These are phyloP conservation scores for Sipunculus nudus DNA, from an alignment of 2,888 invertebrate genomes.

Conservation along the genomic window DNA sequence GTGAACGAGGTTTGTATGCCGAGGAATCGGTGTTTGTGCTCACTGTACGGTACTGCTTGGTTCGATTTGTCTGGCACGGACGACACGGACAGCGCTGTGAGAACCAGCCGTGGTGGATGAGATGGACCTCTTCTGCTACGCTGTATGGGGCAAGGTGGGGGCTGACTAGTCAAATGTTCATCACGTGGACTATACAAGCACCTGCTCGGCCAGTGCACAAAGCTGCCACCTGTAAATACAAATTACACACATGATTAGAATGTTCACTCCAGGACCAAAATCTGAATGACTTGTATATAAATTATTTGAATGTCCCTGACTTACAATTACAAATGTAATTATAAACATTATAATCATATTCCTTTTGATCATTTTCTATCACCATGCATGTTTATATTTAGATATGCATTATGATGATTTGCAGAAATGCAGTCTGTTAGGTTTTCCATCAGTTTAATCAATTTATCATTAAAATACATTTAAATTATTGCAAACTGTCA, in stretches of 20 bases:
- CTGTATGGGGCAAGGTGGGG: slow-evolving; percentile 20
- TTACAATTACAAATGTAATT: too few species aligned
- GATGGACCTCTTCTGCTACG: slow-evolving; percentile 11
- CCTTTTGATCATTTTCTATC: too few species aligned
- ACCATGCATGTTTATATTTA: too few species aligned
- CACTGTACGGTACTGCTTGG: slow-evolving; percentile 12
- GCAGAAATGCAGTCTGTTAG: too few species aligned
- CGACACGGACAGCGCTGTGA: slow-evolving; percentile 20
- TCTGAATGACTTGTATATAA: background rate
- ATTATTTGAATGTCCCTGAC: background rate
- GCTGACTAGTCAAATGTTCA: slow-evolving; percentile 43
- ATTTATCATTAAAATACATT: too few species aligned
- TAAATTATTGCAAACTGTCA: too few species aligned
- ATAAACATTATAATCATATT: too few species aligned
- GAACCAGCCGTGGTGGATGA: slow-evolving; percentile 23
- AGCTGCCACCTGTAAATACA: slow-evolving; percentile 75
- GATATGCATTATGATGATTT: too few species aligned
- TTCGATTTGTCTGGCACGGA: slow-evolving; percentile 1
- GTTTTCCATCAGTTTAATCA: too few species aligned
- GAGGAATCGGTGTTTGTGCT: slow-evolving; percentile 18
- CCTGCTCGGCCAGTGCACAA: slow-evolving; percentile 87
- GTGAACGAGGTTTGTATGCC: background rate
- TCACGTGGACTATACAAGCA: slow-evolving; percentile 79
- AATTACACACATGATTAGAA: slow-evolving; percentile 1
- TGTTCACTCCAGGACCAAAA: background rate